phyloP scores from a whole-genome alignment of 2,113 vertebrate species.

The Ophthalmolycus amberensis region DNA sequence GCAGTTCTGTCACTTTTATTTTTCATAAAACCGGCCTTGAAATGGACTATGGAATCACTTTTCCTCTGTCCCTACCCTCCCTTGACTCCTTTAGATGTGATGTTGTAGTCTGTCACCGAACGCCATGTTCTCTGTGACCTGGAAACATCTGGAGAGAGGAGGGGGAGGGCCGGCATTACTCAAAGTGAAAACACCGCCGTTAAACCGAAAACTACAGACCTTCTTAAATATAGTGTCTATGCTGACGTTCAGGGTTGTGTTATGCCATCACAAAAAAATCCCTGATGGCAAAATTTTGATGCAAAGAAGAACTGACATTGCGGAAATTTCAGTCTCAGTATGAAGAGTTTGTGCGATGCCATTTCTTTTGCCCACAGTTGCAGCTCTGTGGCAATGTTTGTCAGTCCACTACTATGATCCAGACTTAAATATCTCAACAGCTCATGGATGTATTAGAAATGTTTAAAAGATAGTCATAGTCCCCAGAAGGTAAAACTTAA shows the following conservation, averaged over 20 bases:
- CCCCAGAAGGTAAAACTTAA: background rate
- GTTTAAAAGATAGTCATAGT: too few relatives aligned
- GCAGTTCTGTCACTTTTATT: slow-evolving; percentile 31
- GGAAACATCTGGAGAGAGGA: slow-evolving; percentile 79
- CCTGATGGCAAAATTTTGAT: background rate
- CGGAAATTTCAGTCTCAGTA: background rate
- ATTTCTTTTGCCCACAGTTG: background rate
- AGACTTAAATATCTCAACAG: background rate
- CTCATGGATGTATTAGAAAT: background rate
- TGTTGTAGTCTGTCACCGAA: slow-evolving; percentile 13
- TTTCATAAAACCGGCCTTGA: slow-evolving; percentile 44
- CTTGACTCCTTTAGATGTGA: slow-evolving; percentile 13
- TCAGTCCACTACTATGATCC: background rate
- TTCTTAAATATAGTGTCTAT: background rate
- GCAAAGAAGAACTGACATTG: slow-evolving; percentile 1
- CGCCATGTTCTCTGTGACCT: slow-evolving; percentile 49
- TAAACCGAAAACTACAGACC: slow-evolving; percentile 25
- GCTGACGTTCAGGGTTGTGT: background rate
- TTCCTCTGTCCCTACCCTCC: slow-evolving; percentile 36
- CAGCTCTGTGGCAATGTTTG: background rate
- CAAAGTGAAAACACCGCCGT: slow-evolving; percentile 16
- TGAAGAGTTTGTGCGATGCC: background rate
- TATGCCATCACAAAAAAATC: slow-evolving; percentile 2
- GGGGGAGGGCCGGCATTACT: background rate
- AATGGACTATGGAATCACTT: slow-evolving; percentile 44